phyloP scores from a whole-genome alignment of 2,888 invertebrate genomes.

The Pseudococcus viburni region DNA sequence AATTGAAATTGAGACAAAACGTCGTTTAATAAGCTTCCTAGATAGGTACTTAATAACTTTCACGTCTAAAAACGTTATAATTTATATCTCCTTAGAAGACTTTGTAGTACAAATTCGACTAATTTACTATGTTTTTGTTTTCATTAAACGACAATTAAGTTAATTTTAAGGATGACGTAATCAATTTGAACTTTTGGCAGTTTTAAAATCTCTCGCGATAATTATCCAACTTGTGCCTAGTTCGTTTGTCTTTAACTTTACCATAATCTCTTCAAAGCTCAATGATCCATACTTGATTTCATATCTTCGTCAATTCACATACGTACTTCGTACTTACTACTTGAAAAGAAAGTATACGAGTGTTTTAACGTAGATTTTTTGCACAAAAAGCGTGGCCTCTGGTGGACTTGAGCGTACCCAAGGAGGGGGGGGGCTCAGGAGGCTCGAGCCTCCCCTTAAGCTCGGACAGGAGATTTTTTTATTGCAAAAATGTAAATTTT shows the following conservation, averaged over 20 bases:
- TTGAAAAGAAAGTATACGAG: too few species aligned
- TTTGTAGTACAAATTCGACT: neutral
- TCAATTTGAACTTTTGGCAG: slow-evolving; percentile 48
- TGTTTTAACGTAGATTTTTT: too few species aligned
- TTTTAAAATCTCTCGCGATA: slow-evolving; percentile 3
- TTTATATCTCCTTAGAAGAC: neutral
- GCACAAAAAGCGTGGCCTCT: too few species aligned
- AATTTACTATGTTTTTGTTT: slow-evolving; percentile 8
- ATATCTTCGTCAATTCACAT: too few species aligned
- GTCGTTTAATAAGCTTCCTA: neutral
- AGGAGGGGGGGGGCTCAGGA: too few species aligned
- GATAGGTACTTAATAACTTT: neutral
- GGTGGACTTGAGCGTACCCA: too few species aligned
- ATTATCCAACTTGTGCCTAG: neutral
- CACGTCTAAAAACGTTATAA: slow-evolving; percentile 14
- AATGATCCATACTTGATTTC: neutral
- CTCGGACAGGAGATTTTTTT: too few species aligned
- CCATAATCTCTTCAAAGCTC: slow-evolving; percentile 17
- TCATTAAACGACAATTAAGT: slow-evolving; percentile 3
- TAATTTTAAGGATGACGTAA: slow-evolving; percentile 15
- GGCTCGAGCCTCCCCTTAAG: too few species aligned
- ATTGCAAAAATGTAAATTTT: too few species aligned
- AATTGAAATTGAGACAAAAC: neutral
- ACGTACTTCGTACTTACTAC: too few species aligned
- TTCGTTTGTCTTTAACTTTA: neutral